Base-by-base conservation (phyloP, 2,113 vertebrate genomes). In the Puntigrus tetrazona region DNA sequence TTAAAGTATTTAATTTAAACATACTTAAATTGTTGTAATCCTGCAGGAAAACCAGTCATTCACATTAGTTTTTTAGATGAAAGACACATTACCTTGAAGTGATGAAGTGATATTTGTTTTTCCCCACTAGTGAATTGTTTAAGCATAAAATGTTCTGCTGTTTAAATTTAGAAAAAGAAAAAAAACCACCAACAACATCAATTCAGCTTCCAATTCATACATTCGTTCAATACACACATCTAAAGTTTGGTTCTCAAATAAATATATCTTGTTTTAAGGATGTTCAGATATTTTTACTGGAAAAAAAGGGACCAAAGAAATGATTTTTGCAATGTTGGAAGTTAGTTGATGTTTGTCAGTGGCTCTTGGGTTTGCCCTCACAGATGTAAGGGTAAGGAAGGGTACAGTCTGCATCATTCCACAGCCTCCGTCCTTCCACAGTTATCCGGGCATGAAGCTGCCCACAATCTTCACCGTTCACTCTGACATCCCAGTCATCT, bases 401-500 rank as follows among this genome's bases (percentile, higher is more conserved):
- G 7, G 25, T 81, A 20, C 94, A 94, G 84, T 93, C 79, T 0
- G 88, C 92, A 59, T 94, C 93, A 1, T 94, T 94, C 92, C 90
- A 93, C 78, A 76, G 0, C 57, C 86, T 91, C 61, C 81, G 86
- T 55, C 8, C 74, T 2, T 22, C 0, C 0, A 1, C 1, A 2
- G 0, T 1, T 0, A 29, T 27, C 83, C 52, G 0, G 22, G 5
- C 0, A 0, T 92, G 92, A 77, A 94, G 34, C 88, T 94, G 92
- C 11, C 90, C 92, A 3, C 93, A 94, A 89, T 94, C 92, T 34
- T 94, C 93, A 41, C 92, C 93, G 3, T 91, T 91, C 69, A 84
- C 63, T 14, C 41, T 74, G 6, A 43, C 36, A 11, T 88, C 79
- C 92, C 91, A 93, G 84, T 93, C 2, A 22, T 93, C 93, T 2